Conservation (phyloP, 2,113 vertebrate genomes). For the Amphiprion percula region DNA sequence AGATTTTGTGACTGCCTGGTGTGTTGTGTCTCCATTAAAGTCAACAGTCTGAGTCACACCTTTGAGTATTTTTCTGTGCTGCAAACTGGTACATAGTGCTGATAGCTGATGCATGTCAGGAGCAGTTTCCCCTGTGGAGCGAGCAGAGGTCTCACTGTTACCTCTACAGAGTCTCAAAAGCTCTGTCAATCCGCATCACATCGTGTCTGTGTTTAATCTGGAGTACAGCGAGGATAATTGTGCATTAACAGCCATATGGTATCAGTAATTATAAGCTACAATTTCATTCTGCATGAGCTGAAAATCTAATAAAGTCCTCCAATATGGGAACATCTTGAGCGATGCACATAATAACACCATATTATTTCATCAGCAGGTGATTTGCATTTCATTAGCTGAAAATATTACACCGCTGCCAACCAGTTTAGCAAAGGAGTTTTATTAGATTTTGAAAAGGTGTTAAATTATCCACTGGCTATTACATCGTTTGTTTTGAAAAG, state of each 20-base stretch:
- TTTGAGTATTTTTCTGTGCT: background rate
- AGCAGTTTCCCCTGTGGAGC: background rate
- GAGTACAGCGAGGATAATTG: background rate
- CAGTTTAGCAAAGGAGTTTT: background rate
- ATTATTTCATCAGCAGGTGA: constrained; percentile 20
- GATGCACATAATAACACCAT: background rate
- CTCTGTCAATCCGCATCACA: constrained; percentile 7
- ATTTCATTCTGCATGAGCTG: background rate
- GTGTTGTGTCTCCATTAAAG: background rate
- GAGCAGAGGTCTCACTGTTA: background rate
- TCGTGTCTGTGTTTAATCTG: rapidly evolving
- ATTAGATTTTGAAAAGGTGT: constrained; percentile 6
- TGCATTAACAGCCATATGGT: constrained; percentile 5
- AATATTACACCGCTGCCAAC: background rate
- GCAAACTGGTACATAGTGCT: background rate
- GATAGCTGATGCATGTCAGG: background rate
- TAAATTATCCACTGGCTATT: constrained; percentile 6
- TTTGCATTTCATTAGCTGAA: constrained; percentile 35
- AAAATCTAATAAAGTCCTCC: constrained; percentile 23
- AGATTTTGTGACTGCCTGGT: background rate
- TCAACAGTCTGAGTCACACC: constrained; percentile 21
- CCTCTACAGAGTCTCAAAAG: background rate
- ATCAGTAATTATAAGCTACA: constrained; percentile 9
- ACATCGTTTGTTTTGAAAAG: background rate
- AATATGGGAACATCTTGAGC: constrained; percentile 5